Evolutionary conservation across 2,113 vertebrate genomes (phyloP).

Genomic region (Cardinalis cardinalis): DNA sequence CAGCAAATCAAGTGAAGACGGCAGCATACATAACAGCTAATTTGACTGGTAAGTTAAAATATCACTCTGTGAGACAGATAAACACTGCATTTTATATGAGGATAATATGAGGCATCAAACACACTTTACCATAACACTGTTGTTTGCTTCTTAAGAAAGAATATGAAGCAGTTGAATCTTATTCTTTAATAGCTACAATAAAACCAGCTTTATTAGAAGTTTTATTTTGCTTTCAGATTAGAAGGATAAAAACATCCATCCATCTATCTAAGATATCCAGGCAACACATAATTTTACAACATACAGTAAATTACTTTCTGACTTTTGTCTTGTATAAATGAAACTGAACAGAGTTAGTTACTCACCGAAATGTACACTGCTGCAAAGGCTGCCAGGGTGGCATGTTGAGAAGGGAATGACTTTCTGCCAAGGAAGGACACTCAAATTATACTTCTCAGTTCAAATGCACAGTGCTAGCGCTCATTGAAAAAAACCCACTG

Average conservation of each 20-base stretch:
- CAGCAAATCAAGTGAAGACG: background rate
- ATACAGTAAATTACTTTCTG: background rate
- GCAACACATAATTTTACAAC: background rate
- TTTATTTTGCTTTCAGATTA: background rate
- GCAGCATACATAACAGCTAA: background rate
- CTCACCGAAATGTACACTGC: conserved; percentile 97
- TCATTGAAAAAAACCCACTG: conserved; percentile 12
- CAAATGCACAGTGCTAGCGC: background rate
- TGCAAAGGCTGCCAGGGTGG: conserved; percentile 94
- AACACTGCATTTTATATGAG: background rate
- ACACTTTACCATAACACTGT: background rate
- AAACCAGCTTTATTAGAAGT: background rate
- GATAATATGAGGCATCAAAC: background rate
- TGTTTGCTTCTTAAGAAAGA: background rate
- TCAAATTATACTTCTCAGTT: conserved; percentile 57
- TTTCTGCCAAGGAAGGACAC: conserved; percentile 85
- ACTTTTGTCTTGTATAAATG: background rate
- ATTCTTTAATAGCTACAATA: background rate
- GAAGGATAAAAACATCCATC: background rate
- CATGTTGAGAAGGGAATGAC: conserved; percentile 97
- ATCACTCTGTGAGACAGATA: background rate
- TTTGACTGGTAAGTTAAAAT: background rate
- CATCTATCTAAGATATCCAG: background rate
- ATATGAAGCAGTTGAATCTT: background rate
- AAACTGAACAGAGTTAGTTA: conserved; percentile 51